These are phyloP conservation scores for Atopsyche davidsoni DNA, from an alignment of 1,140 invertebrate species.

Conservation along the genomic window DNA sequence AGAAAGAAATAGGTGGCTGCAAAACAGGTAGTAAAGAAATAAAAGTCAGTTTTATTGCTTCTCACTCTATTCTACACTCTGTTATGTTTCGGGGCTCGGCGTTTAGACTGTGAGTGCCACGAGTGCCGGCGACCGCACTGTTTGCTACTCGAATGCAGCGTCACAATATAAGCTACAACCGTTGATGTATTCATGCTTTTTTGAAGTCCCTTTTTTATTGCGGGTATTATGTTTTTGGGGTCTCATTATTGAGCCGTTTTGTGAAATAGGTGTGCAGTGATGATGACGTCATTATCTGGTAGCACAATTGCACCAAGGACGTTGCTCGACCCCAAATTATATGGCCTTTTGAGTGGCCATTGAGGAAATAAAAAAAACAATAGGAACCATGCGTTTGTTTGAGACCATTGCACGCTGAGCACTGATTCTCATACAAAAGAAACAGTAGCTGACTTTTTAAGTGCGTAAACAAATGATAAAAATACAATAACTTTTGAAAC, in stretches of 20 bases:
- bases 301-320: conserved; percentile 16
- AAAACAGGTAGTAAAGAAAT: conserved; percentile 54
- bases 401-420: too few relatives aligned
- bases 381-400: too few relatives aligned
- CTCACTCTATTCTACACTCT: conserved; percentile 53
- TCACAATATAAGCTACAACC: conserved; percentile 21
- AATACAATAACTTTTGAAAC: too few relatives aligned
- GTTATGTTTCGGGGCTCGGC: conserved; percentile 34
- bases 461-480: too few relatives aligned
- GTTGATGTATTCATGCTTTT: conserved; percentile 26
- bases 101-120: conserved; percentile 24
- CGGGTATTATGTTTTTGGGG: conserved; percentile 26
- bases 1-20: conserved; percentile 37
- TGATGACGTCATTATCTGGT: conserved; percentile 16
- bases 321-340: conserved; percentile 7
- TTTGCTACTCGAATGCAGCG: conserved; percentile 22
- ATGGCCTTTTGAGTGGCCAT: conserved; percentile 11
- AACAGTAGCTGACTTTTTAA: too few relatives aligned
- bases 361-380: neutral
- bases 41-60: conserved; percentile 54
- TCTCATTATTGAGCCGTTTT: conserved; percentile 27
- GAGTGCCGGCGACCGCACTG: neutral
- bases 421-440: too few relatives aligned
- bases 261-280: conserved; percentile 15
- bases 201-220: conserved; percentile 18